These are phyloP conservation scores for Trachymyrmex septentrionalis DNA, from an alignment of 1,140 invertebrate species.

Conservation along the genomic window DNA sequence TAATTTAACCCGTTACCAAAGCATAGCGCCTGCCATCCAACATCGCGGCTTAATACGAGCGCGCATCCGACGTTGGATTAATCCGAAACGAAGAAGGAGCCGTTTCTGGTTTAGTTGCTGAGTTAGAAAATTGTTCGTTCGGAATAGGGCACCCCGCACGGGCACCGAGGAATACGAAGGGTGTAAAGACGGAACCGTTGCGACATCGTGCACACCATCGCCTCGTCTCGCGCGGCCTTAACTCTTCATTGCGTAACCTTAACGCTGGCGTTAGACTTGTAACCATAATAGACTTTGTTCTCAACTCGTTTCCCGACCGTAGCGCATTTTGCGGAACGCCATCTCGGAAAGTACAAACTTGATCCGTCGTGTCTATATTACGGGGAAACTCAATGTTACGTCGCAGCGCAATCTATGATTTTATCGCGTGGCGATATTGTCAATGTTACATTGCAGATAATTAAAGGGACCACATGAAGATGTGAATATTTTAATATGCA, in stretches of 20 bases:
- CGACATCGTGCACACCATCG: not conserved
- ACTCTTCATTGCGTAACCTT: constrained; percentile 61
- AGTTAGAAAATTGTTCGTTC: constrained; percentile 65
- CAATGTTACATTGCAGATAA: not conserved
- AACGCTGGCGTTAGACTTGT: constrained; percentile 40
- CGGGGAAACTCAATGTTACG: constrained; percentile 24
- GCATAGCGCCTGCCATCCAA: constrained; percentile 25
- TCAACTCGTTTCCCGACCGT: constrained; percentile 60
- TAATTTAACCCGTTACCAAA: constrained; percentile 59
- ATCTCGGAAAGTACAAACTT: constrained; percentile 52
- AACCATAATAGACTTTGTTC: constrained; percentile 43
- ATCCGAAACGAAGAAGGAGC: constrained; percentile 59
- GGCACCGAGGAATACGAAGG: constrained; percentile 8
- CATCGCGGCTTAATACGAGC: constrained; percentile 13
- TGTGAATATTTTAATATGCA: not conserved
- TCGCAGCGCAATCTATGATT: constrained; percentile 22
- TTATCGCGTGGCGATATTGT: constrained; percentile 1
- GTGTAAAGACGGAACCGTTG: constrained; percentile 32
- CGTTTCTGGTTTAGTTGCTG: constrained; percentile 55
- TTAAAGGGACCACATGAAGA: not conserved
- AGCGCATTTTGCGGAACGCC: constrained; percentile 29
- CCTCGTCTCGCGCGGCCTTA: constrained; percentile 33
- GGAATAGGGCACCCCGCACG: constrained; percentile 23
- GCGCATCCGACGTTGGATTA: constrained; percentile 52
- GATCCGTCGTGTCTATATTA: constrained; percentile 43